Evolutionary conservation across 2,797 vertebrate species (phyloP).

Genomic region (Notolepis coatsorum): DNA sequence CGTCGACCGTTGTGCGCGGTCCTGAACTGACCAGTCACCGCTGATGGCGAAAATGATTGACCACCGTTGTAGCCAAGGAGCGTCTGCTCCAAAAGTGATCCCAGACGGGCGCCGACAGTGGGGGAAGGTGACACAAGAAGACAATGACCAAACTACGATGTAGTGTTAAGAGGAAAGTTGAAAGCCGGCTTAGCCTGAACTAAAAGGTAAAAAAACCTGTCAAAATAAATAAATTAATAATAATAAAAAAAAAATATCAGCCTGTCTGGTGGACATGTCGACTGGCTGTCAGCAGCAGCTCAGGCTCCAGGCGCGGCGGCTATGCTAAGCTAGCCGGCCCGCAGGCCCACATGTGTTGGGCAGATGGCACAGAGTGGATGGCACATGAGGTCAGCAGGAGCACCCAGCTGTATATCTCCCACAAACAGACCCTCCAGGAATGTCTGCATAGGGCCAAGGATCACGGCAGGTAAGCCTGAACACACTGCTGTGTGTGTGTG

Average conservation of each 20-base stretch:
- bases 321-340: constrained; percentile 13
- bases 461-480: constrained; percentile 37
- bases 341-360: constrained; percentile 67
- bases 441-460: constrained; percentile 62
- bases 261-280: constrained; percentile 31
- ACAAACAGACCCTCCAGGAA: constrained; percentile 65
- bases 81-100: no score
- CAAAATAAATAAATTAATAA: no score
- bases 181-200: no score
- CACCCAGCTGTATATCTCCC: constrained; percentile 71
- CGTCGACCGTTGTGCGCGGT: no score
- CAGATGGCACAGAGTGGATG: constrained; percentile 76
- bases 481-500: constrained; percentile 12
- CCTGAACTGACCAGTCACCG: no score
- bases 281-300: constrained; percentile 36
- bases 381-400: constrained; percentile 67
- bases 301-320: constrained; percentile 14
- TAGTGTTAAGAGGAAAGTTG: no score
- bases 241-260: no score
- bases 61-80: no score
- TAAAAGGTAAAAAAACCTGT: background rate
- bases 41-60: no score
- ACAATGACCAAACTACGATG: no score
- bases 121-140: no score
- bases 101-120: no score